Conservation (phyloP, 2,888 invertebrate species). For the Aphelenchoides bicaudatus region DNA sequence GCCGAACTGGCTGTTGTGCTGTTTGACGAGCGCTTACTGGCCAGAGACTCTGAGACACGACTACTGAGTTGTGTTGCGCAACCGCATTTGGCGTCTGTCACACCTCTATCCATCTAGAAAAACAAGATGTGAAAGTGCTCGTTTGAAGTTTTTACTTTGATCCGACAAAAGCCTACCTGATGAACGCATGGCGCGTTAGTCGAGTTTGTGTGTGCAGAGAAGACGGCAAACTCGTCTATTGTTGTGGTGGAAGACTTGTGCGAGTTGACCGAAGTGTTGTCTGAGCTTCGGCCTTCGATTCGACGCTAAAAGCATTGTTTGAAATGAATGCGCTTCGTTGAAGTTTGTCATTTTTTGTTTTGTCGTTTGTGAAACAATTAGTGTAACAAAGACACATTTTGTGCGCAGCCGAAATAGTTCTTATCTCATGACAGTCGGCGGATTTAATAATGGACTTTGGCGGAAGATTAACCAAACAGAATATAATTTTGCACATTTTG, state of each 20-base stretch:
- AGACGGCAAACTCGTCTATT: slow-evolving; percentile 2
- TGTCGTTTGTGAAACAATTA: not conserved
- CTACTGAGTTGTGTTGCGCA: slow-evolving; percentile 10
- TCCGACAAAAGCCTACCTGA: too few species aligned
- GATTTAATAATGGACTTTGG: not conserved
- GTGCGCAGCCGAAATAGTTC: not conserved
- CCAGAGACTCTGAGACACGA: not conserved
- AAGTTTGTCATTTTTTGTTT: too few species aligned
- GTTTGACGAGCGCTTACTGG: not conserved
- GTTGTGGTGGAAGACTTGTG: slow-evolving; percentile 13
- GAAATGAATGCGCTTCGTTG: too few species aligned
- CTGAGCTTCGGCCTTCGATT: slow-evolving; percentile 4
- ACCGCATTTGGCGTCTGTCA: not conserved
- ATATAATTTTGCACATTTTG: too few species aligned
- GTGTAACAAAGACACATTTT: not conserved
- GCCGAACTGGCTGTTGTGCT: not conserved
- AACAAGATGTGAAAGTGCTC: not conserved
- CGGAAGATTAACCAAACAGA: not conserved
- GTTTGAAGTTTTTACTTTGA: not conserved
- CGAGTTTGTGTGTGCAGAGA: not conserved
- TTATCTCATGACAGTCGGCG: not conserved
- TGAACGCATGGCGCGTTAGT: slow-evolving; percentile 2
- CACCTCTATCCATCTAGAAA: slow-evolving; percentile 4
- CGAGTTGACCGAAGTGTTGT: slow-evolving; percentile 1
- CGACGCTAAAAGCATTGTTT: slow-evolving; percentile 6